A percentile compares a stretch with the other conserved stretches of the same genome.
These are phyloP conservation scores for Drosophila oshimai DNA, from an alignment of 1,140 invertebrate species.

Conservation along the genomic window DNA sequence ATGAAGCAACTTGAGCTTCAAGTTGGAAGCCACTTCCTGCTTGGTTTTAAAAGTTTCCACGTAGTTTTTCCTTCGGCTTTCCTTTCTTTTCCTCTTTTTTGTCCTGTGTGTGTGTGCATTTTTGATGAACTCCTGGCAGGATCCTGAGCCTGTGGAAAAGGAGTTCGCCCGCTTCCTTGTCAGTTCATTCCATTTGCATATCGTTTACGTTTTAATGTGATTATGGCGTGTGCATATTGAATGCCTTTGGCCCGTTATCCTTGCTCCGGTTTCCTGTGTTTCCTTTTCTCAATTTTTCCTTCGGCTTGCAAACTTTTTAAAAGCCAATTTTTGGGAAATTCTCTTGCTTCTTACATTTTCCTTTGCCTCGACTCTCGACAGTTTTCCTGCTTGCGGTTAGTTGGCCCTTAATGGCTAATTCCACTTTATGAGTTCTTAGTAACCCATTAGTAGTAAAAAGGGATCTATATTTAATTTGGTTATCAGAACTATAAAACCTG, in stretches of 20 bases:
- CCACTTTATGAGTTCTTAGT: constrained; percentile 2
- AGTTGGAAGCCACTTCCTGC: constrained; percentile 57
- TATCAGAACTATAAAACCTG: too few relatives aligned
- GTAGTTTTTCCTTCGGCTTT: constrained; percentile 47
- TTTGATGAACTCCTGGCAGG: constrained; percentile 59
- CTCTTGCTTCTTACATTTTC: constrained; percentile 1
- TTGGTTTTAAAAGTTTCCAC: constrained; percentile 29
- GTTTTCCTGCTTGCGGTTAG: constrained; percentile 36
- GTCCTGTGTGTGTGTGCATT: constrained; percentile 52
- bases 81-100: constrained; percentile 18
- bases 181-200: constrained; percentile 79
- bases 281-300: constrained; percentile 5
- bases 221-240: constrained; percentile 79
- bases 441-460: background rate
- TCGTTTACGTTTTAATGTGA: constrained; percentile 81
- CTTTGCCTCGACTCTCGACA: background rate
- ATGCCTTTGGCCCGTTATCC: constrained; percentile 49
- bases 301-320: constrained; percentile 49
- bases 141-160: constrained; percentile 20
- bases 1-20: constrained; percentile 9
- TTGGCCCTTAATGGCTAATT: constrained; percentile 30
- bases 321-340: constrained; percentile 40
- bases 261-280: constrained; percentile 2
- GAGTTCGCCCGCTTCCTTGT: constrained; percentile 56
- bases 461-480: constrained; percentile 1